Conservation (phyloP, 2,888 invertebrate genomes). For the Zaprionus bogoriensis region DNA sequence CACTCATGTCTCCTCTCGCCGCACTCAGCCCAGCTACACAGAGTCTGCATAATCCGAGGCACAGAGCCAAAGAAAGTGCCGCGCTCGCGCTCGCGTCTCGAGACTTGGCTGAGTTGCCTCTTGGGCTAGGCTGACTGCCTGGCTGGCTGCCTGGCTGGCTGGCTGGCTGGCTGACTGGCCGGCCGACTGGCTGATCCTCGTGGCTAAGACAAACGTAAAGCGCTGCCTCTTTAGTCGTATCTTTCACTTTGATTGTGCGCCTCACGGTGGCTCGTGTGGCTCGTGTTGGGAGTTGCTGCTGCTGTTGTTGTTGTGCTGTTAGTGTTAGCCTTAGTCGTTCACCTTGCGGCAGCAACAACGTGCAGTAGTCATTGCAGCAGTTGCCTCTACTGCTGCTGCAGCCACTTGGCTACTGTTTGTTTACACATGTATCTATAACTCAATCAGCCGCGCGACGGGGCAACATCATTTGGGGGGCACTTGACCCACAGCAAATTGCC, state of each 20-base stretch:
- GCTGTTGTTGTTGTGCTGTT: slow-evolving; percentile 59
- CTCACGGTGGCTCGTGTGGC: slow-evolving; percentile 44
- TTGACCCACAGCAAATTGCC: slow-evolving; percentile 65
- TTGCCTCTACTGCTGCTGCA: slow-evolving; percentile 14
- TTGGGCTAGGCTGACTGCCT: slow-evolving; percentile 17
- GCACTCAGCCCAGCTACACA: slow-evolving; percentile 12
- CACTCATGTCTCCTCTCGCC: too few relatives aligned
- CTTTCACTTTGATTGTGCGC: slow-evolving; percentile 77
- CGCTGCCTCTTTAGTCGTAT: slow-evolving; percentile 74
- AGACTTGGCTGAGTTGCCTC: slow-evolving; percentile 44
- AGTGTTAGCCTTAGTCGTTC: slow-evolving; percentile 61
- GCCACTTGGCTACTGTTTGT: slow-evolving; percentile 77
- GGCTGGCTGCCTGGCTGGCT: slow-evolving; percentile 17
- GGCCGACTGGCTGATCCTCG: slow-evolving; percentile 58
- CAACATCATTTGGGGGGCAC: slow-evolving; percentile 44
- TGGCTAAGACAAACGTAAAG: slow-evolving; percentile 73
- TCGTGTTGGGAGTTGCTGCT: too few relatives aligned
- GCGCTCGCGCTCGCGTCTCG: slow-evolving; percentile 54
- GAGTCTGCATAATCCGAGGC: slow-evolving; percentile 65
- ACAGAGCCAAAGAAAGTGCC: slow-evolving; percentile 71
- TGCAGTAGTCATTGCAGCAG: slow-evolving; percentile 15
- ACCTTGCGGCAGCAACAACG: slow-evolving; percentile 41
- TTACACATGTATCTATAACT: slow-evolving; percentile 75
- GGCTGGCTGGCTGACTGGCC: slow-evolving; percentile 15
- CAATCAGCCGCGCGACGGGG: slow-evolving; percentile 56